Evolutionary conservation across 2,113 vertebrate genomes (phyloP).

Genomic region (Xenotilapia leptura): DNA sequence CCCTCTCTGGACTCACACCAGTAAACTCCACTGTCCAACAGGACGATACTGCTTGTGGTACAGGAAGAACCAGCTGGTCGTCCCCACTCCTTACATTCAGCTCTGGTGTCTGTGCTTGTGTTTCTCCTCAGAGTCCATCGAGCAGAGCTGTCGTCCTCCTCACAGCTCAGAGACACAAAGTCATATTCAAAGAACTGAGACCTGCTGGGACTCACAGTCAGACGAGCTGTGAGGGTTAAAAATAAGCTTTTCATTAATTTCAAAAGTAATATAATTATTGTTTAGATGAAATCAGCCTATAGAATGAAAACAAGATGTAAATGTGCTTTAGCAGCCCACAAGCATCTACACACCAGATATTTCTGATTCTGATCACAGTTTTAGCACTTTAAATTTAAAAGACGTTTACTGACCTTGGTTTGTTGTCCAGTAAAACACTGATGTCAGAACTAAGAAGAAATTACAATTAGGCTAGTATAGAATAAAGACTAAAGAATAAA

Average conservation of each 20-base stretch:
- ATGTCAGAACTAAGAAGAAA: not conserved
- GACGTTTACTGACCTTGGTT: not conserved
- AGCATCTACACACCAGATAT: not conserved
- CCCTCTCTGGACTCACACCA: not conserved
- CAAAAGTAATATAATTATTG: not conserved
- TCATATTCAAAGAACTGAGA: fast-evolving
- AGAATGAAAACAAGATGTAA: not conserved
- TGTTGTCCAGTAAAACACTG: not conserved
- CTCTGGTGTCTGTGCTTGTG: not conserved
- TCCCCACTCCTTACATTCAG: not conserved
- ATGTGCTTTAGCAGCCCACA: fast-evolving
- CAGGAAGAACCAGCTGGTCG: fast-evolving
- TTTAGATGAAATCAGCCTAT: fast-evolving
- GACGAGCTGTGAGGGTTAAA: not conserved
- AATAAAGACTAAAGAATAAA: not conserved
- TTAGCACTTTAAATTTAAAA: not conserved
- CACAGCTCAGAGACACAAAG: not conserved
- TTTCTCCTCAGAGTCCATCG: not conserved
- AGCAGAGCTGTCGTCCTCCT: not conserved
- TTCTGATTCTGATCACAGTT: fast-evolving
- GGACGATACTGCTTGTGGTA: fast-evolving
- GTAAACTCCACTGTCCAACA: not conserved
- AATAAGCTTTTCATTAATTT: fast-evolving
- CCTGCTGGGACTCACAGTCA: not conserved
- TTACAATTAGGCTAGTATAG: not conserved